phyloP scores from a whole-genome alignment of 2,113 vertebrate genomes.

The Ramphastos sulfuratus region DNA sequence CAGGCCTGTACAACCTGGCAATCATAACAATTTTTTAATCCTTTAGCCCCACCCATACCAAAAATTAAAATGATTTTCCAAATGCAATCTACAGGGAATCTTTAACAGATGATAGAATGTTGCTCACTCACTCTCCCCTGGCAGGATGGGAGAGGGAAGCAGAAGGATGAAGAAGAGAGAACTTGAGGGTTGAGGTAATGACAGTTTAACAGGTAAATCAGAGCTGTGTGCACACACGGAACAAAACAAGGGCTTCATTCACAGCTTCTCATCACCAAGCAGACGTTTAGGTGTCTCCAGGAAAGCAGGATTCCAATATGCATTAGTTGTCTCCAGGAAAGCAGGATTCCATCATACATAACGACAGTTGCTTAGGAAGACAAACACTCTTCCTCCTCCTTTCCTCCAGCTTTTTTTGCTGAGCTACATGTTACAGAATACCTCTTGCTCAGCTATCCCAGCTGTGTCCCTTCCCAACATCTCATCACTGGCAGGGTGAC shows the following conservation, averaged over 20 bases:
- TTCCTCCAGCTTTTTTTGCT: background rate
- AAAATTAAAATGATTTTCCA: background rate
- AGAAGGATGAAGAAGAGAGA: background rate
- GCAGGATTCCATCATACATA: accelerated
- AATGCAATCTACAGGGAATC: background rate
- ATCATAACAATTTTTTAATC: background rate
- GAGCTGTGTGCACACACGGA: background rate
- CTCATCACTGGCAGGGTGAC: background rate
- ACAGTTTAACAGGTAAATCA: background rate
- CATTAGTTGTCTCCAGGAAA: background rate
- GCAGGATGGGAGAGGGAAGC: background rate
- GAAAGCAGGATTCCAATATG: background rate
- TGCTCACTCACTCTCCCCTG: accelerated
- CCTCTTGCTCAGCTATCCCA: background rate
- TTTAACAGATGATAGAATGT: background rate
- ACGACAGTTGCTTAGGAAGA: background rate
- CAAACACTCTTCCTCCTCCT: background rate
- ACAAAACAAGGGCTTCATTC: background rate
- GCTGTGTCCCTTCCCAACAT: background rate
- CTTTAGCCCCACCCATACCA: background rate
- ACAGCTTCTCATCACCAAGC: background rate
- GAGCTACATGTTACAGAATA: background rate
- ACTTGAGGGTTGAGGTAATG: background rate
- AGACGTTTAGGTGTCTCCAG: background rate
- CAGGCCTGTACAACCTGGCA: background rate